These are phyloP conservation scores for Hyaena hyaena DNA, from an alignment of 2,113 vertebrate genomes.

Conservation along the genomic window DNA sequence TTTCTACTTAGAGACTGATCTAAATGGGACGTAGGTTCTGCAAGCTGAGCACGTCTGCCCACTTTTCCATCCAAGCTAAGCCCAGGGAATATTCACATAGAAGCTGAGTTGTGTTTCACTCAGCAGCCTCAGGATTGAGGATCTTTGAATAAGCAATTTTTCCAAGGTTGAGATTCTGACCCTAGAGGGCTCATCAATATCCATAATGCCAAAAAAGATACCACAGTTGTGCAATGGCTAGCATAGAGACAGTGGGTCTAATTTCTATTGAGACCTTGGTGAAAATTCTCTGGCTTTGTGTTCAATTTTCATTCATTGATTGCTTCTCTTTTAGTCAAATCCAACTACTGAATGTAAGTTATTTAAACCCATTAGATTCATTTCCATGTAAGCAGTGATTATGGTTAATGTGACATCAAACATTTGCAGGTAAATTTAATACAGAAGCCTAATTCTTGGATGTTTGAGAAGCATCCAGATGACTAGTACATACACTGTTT, in stretches of 20 bases:
- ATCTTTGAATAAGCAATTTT: conserved; percentile 63
- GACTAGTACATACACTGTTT: background rate
- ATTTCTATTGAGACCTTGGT: conserved; percentile 23
- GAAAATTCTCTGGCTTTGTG: conserved; percentile 39
- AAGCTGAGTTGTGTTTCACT: background rate
- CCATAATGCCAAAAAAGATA: conserved; percentile 19
- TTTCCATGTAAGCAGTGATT: background rate
- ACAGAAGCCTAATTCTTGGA: background rate
- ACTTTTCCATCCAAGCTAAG: background rate
- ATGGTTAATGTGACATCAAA: background rate
- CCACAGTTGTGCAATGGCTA: background rate
- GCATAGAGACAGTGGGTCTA: background rate
- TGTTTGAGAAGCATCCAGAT: background rate
- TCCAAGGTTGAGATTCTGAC: conserved; percentile 21
- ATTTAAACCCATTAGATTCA: background rate
- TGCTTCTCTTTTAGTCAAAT: conserved; percentile 18
- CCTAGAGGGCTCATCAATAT: conserved; percentile 51
- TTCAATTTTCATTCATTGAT: background rate
- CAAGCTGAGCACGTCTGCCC: background rate
- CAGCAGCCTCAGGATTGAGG: background rate
- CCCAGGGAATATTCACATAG: background rate
- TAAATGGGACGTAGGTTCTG: background rate
- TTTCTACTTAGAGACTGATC: background rate
- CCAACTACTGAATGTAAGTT: background rate
- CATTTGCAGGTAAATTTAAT: background rate